phyloP scores from a whole-genome alignment of 2,888 invertebrate genomes.

The Abscondita cerata region DNA sequence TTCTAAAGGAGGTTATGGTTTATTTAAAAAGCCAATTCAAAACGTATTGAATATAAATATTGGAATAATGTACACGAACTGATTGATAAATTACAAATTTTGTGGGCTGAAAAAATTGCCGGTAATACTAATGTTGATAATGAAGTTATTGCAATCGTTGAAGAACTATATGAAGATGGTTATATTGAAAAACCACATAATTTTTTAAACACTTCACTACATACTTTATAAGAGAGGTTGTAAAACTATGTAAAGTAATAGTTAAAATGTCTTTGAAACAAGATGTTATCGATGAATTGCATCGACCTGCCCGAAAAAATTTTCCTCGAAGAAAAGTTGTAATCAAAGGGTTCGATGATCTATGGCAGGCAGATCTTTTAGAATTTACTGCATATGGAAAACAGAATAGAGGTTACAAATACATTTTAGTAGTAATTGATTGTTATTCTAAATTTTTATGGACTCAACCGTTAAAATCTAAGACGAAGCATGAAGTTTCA shows the following conservation, averaged over 20 bases:
- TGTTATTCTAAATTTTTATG: slow-evolving; percentile 53
- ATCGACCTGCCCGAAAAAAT: slow-evolving; percentile 52
- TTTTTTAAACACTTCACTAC: too few relatives aligned
- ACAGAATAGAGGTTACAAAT: slow-evolving; percentile 49
- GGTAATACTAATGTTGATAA: background rate
- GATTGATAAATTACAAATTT: background rate
- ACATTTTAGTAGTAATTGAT: slow-evolving; percentile 49
- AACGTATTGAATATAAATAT: slow-evolving; percentile 5
- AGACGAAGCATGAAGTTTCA: slow-evolving; percentile 43
- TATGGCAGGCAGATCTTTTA: slow-evolving; percentile 57
- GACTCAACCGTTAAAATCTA: slow-evolving; percentile 48
- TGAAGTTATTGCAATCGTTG: slow-evolving; percentile 5
- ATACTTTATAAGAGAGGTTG: background rate
- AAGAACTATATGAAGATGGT: background rate
- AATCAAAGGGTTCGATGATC: slow-evolving; percentile 53
- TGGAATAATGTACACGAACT: slow-evolving; percentile 5
- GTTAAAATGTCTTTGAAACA: too few relatives aligned
- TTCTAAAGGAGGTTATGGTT: background rate
- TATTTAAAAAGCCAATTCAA: too few relatives aligned
- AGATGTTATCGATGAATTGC: slow-evolving; percentile 53
- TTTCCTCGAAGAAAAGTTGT: slow-evolving; percentile 49
- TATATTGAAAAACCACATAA: too few relatives aligned
- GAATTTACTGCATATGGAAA: slow-evolving; percentile 50
- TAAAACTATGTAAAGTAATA: background rate
- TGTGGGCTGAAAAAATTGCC: background rate